Evolutionary conservation across 30 jellyfish, hydroid and myxozoan genomes (phyloP), one percentile per base, ranked within the genome.

Genomic region (Aurelia sp.): DNA sequence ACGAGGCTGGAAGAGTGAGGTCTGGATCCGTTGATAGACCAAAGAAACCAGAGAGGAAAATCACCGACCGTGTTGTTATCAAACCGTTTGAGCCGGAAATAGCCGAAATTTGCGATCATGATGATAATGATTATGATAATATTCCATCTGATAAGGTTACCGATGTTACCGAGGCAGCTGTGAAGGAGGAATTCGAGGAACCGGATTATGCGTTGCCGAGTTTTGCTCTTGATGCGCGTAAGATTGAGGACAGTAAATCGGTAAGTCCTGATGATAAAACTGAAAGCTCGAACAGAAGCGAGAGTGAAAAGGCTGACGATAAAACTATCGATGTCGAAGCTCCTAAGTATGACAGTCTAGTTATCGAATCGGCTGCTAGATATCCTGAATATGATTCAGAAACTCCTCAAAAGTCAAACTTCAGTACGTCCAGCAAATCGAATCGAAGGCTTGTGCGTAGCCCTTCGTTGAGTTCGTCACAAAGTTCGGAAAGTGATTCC

Each of bases 401-500:
- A 44, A n/a, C 67, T 5, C 13, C 66, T 27, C 60, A 63, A 44
- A 41, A 16, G 2, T 44, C 38, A 9, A 64, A 41, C 27, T 60
- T 63, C 52, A 4, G 58, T 68, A 19, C 35, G 0, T 70, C 20
- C 53, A 38, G 38, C 72, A 65, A 66, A 38, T 24, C 89, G 24
- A 63, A 33, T 52, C 44, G 82, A 5, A 63, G 71, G 51, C 66
- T 74, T 4, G 87, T 77, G 17, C 87, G 93, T 20, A 72, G 84
- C 38, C 77, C 78, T 4, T 84, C 93, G 19, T 66, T 84, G 66
- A 84, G 93, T 51, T 84, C 93, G 15, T 71, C 88, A 8, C 93
- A 84, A 67, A 84, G 93, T 47, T 84, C 93, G 21, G 93, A 84
- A 38, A 63, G 88, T 24, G 93, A 84, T 40, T 84, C 93, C 67